Conservation (phyloP, 2,797 vertebrate genomes). For the Falco naumanni region DNA sequence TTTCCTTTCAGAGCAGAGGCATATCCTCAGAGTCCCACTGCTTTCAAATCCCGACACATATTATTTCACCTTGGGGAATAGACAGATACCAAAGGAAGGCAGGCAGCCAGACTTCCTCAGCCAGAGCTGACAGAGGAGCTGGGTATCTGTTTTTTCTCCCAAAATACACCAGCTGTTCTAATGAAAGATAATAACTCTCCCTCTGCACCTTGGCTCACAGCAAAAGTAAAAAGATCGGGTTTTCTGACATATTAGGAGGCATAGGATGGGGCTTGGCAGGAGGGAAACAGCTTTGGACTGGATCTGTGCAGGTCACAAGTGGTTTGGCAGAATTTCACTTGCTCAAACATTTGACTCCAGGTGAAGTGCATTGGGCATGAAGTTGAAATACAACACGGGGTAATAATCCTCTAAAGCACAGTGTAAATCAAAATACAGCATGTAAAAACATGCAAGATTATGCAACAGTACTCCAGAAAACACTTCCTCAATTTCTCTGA, state of each 20-base stretch:
- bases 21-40: background rate
- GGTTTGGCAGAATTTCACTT: background rate
- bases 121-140: background rate
- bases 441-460: conserved; percentile 6
- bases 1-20: background rate
- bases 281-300: background rate
- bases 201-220: background rate
- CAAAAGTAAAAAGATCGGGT: background rate
- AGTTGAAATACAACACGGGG: background rate
- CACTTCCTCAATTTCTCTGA: background rate
- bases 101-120: background rate
- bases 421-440: background rate
- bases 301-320: background rate
- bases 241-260: background rate
- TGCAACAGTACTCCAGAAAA: conserved; percentile 1
- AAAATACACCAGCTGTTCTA: background rate
- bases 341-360: background rate
- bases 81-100: background rate
- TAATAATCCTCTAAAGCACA: background rate
- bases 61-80: background rate
- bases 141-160: background rate
- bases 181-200: background rate
- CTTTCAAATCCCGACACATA: background rate
- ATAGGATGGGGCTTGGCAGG: background rate
- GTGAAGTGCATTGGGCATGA: background rate